phyloP scores from a whole-genome alignment of 2,113 vertebrate genomes.

The Okapia johnstoni region DNA sequence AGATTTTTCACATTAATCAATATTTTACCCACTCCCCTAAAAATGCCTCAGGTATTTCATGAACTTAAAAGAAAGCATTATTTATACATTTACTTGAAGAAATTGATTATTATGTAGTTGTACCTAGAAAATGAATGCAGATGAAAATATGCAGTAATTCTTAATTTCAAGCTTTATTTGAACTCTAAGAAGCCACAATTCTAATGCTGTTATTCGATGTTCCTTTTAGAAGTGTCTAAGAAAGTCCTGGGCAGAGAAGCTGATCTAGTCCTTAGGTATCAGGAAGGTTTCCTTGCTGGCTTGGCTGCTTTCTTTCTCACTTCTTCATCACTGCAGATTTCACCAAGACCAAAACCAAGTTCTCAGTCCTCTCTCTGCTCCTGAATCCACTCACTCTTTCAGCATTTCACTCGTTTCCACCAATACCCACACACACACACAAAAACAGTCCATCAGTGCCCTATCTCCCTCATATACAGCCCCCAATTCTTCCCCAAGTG shows the following conservation, averaged over 20 bases:
- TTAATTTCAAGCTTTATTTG: neutral
- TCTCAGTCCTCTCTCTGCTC: neutral
- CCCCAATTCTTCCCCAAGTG: neutral
- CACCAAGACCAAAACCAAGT: neutral
- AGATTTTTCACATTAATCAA: neutral
- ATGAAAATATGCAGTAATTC: neutral
- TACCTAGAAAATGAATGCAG: slow-evolving; percentile 1
- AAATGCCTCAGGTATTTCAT: neutral
- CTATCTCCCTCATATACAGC: neutral
- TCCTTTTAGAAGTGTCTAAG: neutral
- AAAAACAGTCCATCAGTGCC: neutral
- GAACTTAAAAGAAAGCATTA: neutral
- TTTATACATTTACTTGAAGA: neutral
- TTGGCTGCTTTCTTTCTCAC: neutral
- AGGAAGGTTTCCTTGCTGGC: neutral
- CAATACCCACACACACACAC: neutral
- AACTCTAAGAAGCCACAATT: neutral
- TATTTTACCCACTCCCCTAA: neutral
- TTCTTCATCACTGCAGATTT: too few relatives aligned
- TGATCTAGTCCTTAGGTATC: neutral
- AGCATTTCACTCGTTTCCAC: neutral
- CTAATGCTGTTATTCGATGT: neutral
- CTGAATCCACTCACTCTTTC: neutral
- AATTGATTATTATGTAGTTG: neutral
- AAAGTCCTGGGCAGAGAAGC: neutral